Conservation (phyloP, 2,888 invertebrate genomes). For the Drosophila multiciliata region DNA sequence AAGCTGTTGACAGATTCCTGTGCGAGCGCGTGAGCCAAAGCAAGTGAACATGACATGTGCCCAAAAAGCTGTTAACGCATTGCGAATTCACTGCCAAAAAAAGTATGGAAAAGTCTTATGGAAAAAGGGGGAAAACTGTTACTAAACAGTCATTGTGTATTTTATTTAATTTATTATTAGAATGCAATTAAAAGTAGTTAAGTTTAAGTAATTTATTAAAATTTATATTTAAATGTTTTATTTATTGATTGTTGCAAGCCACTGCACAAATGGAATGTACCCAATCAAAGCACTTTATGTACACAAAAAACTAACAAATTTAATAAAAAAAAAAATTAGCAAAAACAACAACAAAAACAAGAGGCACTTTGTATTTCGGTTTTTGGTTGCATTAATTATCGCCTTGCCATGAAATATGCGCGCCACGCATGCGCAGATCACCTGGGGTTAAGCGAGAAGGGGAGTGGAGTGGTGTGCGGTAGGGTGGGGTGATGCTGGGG, state of each 20-base stretch:
- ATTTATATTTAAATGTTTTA: neutral
- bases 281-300: conserved; percentile 28
- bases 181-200: neutral
- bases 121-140: neutral
- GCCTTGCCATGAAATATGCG: conserved; percentile 80
- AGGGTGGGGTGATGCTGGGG: neutral
- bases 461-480: neutral
- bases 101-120: neutral
- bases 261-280: conserved; percentile 1
- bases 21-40: conserved; percentile 35
- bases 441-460: conserved; percentile 2
- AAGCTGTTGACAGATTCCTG: conserved; percentile 56
- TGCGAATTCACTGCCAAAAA: conserved; percentile 14
- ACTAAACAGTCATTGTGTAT: neutral
- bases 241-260: neutral
- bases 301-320: conserved; percentile 61
- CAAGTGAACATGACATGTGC: conserved; percentile 16
- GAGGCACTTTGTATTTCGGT: conserved; percentile 66
- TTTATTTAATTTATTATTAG: neutral
- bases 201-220: neutral
- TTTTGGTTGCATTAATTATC: conserved; percentile 80
- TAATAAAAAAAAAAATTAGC: conserved; percentile 61
- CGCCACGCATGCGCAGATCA: conserved; percentile 71
- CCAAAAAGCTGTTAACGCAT: neutral
- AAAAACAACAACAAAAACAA: conserved; percentile 30